Evolutionary conservation across 2,113 vertebrate species (phyloP), one percentile per base, ranked within the genome.

Genomic region (Anguilla japonica): DNA sequence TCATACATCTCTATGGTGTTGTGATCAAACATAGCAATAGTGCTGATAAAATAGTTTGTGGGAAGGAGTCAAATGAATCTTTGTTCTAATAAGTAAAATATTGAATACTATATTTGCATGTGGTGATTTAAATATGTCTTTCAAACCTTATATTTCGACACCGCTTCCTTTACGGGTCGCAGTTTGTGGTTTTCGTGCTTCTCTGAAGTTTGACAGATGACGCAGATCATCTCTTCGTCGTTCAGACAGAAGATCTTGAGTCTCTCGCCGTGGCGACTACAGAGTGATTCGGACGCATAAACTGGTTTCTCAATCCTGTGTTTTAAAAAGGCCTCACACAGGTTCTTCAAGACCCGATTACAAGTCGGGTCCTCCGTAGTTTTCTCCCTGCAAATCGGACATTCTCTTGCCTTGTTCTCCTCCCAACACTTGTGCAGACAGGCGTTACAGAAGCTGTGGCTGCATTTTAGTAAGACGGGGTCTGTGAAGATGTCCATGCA

Each of bases 401-500:
- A 95, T 89, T 92, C 92, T 0, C 14, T n/a, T 9, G 89, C 89
- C 29, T 13, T 53, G 0, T 4, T 43, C 0, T 0, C 53, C 0
- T 4, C 41, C 95, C 95, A 95, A 91, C 94, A 92, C 87, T 87
- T 39, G 79, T 87, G 85, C 87, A 96, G 88, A 26, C 95, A 96
- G 67, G 87, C 26, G 0, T 85, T 57, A 2, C 95, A 96, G 93
- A 96, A 95, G 88, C 93, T 95, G 91, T 96, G 95, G 87, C 93
- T 94, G 89, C 95, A 96, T 87, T 94, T 94, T 5, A 96, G 93
- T 29, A 94, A 92, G 87, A 95, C 94, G 0, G 95, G 95, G 40
- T 95, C 90, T 18, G 22, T 86, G 89, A 95, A 96, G 87, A 95
- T 93, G 0, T 93, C 91, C 0, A 88, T 93, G 91, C 95, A 96